Conservation (phyloP, 2,113 vertebrate genomes). For the Herpailurus yagouaroundi region DNA sequence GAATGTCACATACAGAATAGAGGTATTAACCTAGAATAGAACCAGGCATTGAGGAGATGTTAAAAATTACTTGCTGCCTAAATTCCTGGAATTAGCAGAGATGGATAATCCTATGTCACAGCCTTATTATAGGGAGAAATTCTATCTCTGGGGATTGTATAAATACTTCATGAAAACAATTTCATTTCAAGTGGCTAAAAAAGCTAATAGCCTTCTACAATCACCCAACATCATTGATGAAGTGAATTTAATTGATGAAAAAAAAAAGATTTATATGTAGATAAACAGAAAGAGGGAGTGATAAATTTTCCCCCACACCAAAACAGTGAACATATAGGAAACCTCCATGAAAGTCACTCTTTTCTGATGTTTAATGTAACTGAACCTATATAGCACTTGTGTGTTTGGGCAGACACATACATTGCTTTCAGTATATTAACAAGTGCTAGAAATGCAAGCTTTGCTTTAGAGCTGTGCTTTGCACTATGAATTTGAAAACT, state of each 20-base stretch:
- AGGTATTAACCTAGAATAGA: not conserved
- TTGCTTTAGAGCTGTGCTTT: not conserved
- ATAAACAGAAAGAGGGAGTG: not conserved
- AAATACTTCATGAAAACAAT: not conserved
- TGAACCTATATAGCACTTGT: not conserved
- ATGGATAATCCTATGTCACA: not conserved
- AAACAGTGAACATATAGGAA: not conserved
- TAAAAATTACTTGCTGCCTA: not conserved
- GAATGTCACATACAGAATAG: not conserved
- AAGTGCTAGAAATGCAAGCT: not conserved
- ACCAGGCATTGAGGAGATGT: not conserved
- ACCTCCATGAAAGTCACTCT: not conserved
- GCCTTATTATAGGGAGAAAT: not conserved
- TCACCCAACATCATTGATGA: not conserved
- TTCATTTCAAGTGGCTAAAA: not conserved
- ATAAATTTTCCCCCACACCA: not conserved
- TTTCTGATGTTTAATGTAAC: not conserved
- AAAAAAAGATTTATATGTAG: not conserved
- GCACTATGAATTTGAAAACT: slow-evolving; percentile 7
- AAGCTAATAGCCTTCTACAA: not conserved
- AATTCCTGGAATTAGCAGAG: not conserved
- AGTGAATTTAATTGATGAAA: not conserved
- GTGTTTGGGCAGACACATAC: not conserved
- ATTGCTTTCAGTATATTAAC: not conserved
- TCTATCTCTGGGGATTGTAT: not conserved